Conservation (phyloP, 2,888 invertebrate species). For the Mechanitis mazaeus region DNA sequence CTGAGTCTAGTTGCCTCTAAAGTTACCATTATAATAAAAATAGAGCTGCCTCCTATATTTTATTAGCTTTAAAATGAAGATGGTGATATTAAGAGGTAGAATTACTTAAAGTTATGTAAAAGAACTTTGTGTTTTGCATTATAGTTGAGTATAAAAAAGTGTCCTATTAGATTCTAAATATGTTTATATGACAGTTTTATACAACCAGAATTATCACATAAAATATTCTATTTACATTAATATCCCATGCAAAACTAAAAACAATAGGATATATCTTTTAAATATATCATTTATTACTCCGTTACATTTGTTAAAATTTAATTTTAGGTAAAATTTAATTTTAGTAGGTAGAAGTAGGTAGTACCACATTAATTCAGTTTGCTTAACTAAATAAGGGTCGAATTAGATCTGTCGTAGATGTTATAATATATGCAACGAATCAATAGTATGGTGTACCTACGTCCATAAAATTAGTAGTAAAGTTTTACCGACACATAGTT, state of each 20-base stretch:
- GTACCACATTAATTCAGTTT: neutral
- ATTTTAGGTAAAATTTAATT: neutral
- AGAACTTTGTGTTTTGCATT: neutral
- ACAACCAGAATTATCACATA: no score
- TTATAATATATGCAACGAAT: no score
- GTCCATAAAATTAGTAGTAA: no score
- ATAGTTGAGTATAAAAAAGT: no score
- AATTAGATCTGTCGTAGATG: no score
- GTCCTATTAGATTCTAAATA: no score
- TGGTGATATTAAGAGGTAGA: neutral
- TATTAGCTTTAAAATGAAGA: constrained; percentile 12
- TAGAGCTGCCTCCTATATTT: constrained; percentile 15
- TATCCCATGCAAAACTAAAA: no score
- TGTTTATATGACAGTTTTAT: no score
- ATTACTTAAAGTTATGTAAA: neutral
- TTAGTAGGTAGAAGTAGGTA: neutral
- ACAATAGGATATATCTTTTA: neutral
- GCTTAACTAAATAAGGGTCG: no score
- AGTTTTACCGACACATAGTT: no score
- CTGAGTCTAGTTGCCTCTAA: constrained; percentile 7
- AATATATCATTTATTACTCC: neutral
- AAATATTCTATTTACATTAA: no score
- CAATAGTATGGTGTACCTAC: no score
- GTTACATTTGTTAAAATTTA: neutral
- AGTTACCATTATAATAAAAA: constrained; percentile 25